Percentiles rank a stretch among this genome's conserved stretches.
Conservation (phyloP, 1,140 invertebrate species). For the Calycopis cecrops region DNA sequence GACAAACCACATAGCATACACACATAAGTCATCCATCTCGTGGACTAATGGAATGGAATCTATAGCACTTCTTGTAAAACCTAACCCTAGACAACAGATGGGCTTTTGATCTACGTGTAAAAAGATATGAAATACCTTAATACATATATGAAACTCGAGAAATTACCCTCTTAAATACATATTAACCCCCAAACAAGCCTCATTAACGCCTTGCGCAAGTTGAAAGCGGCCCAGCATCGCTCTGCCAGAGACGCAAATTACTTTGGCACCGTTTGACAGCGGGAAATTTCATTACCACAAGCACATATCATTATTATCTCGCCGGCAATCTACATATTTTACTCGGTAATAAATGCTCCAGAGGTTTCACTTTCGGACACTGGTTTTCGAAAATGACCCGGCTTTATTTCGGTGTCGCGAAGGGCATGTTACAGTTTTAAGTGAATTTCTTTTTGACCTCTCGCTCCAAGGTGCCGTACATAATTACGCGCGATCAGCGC, state of each 20-base stretch:
- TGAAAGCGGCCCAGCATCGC: constrained; percentile 65
- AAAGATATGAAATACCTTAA: too few species aligned
- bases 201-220: constrained; percentile 66
- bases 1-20: too few species aligned
- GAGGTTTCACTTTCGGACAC: constrained; percentile 71
- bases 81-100: too few species aligned
- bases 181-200: constrained; percentile 44
- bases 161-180: constrained; percentile 12
- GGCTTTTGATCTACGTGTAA: too few species aligned
- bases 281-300: constrained; percentile 74
- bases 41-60: too few species aligned
- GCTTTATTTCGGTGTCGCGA: constrained; percentile 57
- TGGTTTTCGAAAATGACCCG: constrained; percentile 72
- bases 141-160: too few species aligned
- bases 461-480: constrained; percentile 61
- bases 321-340: constrained; percentile 73
- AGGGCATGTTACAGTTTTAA: constrained; percentile 72
- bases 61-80: too few species aligned
- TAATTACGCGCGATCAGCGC: constrained; percentile 57
- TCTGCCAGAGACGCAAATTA: constrained; percentile 70
- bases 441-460: constrained; percentile 74
- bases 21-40: too few species aligned
- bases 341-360: constrained; percentile 67
- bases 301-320: constrained; percentile 74
- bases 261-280: constrained; percentile 74